phyloP scores from a whole-genome alignment of 2,888 invertebrate species.

The Drosophila greeni region DNA sequence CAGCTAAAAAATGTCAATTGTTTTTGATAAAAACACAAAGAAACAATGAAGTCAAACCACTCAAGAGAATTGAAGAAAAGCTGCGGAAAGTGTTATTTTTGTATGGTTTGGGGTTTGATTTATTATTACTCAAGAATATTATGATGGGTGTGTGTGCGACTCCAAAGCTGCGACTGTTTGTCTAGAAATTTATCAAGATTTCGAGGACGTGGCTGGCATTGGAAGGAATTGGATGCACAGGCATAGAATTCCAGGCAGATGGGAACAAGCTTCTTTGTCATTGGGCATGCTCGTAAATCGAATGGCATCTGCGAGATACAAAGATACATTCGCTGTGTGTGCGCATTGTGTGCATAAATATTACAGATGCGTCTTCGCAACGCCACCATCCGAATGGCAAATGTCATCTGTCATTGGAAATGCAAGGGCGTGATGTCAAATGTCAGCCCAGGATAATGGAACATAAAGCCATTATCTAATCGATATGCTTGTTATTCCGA shows the following conservation, averaged over 20 bases:
- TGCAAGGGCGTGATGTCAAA: slow-evolving; percentile 28
- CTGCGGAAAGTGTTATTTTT: slow-evolving; percentile 2
- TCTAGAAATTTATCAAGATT: slow-evolving; percentile 41
- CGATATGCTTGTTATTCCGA: slow-evolving; percentile 8
- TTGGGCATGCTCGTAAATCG: slow-evolving; percentile 37
- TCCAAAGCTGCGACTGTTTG: slow-evolving; percentile 23
- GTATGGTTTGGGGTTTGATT: slow-evolving; percentile 31
- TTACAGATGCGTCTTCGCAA: slow-evolving; percentile 33
- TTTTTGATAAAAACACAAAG: slow-evolving; percentile 23
- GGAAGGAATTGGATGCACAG: background rate
- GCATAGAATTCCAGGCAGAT: background rate
- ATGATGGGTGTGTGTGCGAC: background rate
- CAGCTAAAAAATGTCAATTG: slow-evolving; percentile 6
- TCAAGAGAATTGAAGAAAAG: slow-evolving; percentile 26
- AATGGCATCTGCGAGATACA: slow-evolving; percentile 36
- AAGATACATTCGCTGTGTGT: slow-evolving; percentile 18
- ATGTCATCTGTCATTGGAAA: slow-evolving; percentile 32
- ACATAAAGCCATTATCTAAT: slow-evolving; percentile 5
- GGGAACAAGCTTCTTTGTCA: slow-evolving; percentile 41
- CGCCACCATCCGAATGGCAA: slow-evolving; percentile 14
- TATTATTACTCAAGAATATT: slow-evolving; percentile 39
- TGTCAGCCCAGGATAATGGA: slow-evolving; percentile 33
- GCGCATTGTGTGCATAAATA: slow-evolving; percentile 35
- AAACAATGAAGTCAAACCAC: slow-evolving; percentile 17
- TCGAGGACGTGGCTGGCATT: slow-evolving; percentile 14